Evolutionary conservation across 2,113 vertebrate species (phyloP), one percentile per base, ranked within the genome.

Genomic region (Cyprichromis sp.): DNA sequence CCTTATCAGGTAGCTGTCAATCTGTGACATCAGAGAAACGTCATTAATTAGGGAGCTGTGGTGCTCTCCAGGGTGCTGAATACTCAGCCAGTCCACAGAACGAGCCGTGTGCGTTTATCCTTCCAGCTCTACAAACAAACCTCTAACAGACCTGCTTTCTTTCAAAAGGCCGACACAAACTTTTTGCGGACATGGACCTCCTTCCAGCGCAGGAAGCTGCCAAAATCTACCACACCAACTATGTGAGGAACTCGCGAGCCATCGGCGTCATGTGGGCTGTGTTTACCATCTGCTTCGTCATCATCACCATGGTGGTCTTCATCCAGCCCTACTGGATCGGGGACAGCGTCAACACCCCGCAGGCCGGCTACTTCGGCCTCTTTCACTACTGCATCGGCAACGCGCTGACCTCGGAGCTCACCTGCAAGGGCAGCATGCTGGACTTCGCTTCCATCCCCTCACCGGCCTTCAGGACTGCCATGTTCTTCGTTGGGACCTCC

Each of bases 301-400:
- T 99, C 92, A 97, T 99, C 88, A 97, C 97, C 89, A 93, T 98
- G 92, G 98, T 98, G 92, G 97, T 98, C 82, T 99, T 99, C 95
- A 98, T 99, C 93, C 99, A 99, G 94, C 98, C 99, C 2, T 99
- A 96, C 95, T 99, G 98, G 98, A 99, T 99, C 52, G 98, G 99
- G 5, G 99, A 99, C 97, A 99, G 98, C 80, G 97, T 99, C 45
- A 96, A 97, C 95, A 99, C 98, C 0, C 98, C 98, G 1, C 98
- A 99, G 92, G 98, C 98, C 2, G 99, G 98, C 1, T 99, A 99
- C 95, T 99, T 99, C 19, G 99, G 99, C 85, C 97, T 99, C 50
- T 99, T 98, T 95, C 97, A 98, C 92, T 99, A 99, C 93, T 99
- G 98, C 92, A 97, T 99, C 90, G 98, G 99, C 79, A 99, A 99